These are phyloP conservation scores for Hystrix cristata DNA, from an alignment of 2,113 vertebrate genomes.

Conservation along the genomic window DNA sequence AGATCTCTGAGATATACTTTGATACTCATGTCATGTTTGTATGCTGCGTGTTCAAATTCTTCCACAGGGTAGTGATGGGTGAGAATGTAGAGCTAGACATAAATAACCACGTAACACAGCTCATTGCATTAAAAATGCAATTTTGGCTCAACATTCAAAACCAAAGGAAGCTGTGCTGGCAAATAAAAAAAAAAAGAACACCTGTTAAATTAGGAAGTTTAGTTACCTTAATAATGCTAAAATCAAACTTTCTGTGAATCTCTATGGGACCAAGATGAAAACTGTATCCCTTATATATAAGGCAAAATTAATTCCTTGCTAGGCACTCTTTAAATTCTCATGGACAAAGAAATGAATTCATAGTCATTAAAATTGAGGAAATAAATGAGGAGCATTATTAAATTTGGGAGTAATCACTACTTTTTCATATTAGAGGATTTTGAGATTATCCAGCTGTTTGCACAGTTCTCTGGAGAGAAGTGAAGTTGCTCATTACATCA, in stretches of 20 bases:
- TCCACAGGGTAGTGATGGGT: constrained; percentile 58
- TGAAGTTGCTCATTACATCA: constrained; percentile 64
- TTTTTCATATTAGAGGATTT: constrained; percentile 77
- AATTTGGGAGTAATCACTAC: constrained; percentile 71
- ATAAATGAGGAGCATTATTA: constrained; percentile 64
- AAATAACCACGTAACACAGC: constrained; percentile 6
- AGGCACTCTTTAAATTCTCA: constrained; percentile 66
- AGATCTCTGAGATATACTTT: constrained; percentile 58
- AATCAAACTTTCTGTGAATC: constrained; percentile 66
- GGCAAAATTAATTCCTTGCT: constrained; percentile 52
- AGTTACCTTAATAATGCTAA: constrained; percentile 40
- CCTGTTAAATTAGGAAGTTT: constrained; percentile 70
- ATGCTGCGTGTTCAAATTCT: constrained; percentile 18
- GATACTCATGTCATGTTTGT: constrained; percentile 29
- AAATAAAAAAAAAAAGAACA: constrained; percentile 4
- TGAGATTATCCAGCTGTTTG: constrained; percentile 81
- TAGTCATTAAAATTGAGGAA: constrained; percentile 61
- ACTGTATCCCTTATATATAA: background rate
- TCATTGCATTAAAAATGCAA: constrained; percentile 45
- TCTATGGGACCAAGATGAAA: background rate
- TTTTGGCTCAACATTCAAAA: constrained; percentile 60
- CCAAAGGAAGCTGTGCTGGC: constrained; percentile 38
- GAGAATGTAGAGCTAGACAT: constrained; percentile 52
- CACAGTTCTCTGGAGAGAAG: constrained; percentile 72
- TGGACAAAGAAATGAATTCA: constrained; percentile 61